These are phyloP conservation scores for Procapra przewalskii DNA, from an alignment of 2,113 vertebrate genomes.

Conservation along the genomic window DNA sequence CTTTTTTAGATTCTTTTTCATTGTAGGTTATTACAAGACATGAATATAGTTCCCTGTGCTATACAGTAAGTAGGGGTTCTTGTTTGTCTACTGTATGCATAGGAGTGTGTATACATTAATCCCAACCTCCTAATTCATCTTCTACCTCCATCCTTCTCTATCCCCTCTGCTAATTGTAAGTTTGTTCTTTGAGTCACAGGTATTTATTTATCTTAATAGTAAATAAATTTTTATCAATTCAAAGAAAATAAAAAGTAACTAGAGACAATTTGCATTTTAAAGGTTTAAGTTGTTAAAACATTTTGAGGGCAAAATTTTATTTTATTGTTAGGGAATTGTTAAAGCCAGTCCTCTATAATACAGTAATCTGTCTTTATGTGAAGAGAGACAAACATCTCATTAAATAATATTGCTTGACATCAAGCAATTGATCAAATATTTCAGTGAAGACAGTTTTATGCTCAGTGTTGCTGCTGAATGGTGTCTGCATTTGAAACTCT, in stretches of 20 bases:
- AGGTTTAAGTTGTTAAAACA: slow-evolving; percentile 49
- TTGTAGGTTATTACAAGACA: background rate
- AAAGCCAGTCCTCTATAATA: slow-evolving; percentile 23
- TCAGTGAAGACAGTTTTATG: slow-evolving; percentile 38
- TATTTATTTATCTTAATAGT: slow-evolving; percentile 14
- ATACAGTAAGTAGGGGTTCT: background rate
- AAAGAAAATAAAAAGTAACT: slow-evolving; percentile 8
- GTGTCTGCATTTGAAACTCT: background rate
- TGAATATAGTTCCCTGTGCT: background rate
- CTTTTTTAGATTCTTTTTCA: background rate
- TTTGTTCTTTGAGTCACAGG: background rate
- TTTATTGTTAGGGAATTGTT: slow-evolving; percentile 32
- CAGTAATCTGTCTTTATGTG: slow-evolving; percentile 1
- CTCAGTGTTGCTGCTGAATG: background rate
- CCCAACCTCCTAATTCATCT: background rate
- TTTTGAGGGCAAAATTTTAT: slow-evolving; percentile 35
- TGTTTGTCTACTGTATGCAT: background rate
- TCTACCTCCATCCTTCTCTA: background rate
- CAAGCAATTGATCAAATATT: slow-evolving; percentile 53
- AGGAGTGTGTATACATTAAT: background rate
- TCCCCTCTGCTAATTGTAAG: background rate
- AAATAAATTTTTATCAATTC: slow-evolving; percentile 29
- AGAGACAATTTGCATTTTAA: background rate
- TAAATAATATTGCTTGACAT: slow-evolving; percentile 53
- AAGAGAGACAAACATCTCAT: slow-evolving; percentile 39